These are phyloP conservation scores for Pantelozetes paolii DNA, from an alignment of 2,888 invertebrate genomes.

Conservation along the genomic window DNA sequence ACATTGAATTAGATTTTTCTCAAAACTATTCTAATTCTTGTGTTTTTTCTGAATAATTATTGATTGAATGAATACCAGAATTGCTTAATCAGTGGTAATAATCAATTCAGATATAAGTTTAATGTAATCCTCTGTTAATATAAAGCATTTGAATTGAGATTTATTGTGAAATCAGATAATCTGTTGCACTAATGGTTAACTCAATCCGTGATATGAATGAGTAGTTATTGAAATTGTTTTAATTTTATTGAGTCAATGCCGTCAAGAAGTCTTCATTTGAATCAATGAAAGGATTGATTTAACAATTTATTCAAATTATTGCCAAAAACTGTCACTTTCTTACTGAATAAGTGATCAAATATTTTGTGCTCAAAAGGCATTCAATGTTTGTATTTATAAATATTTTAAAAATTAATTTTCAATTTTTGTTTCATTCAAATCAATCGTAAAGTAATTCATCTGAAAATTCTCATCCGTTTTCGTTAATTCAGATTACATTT, in stretches of 20 bases:
- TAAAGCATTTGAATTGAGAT: not conserved
- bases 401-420: not conserved
- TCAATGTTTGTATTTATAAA: no score
- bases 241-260: not conserved
- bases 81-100: not conserved
- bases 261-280: not conserved
- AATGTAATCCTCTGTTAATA: not conserved
- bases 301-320: not conserved
- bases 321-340: not conserved
- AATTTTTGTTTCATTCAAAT: not conserved
- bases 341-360: not conserved
- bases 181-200: slow-evolving; percentile 3
- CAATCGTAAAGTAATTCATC: no score
- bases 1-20: not conserved
- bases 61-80: not conserved
- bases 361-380: no score
- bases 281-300: not conserved
- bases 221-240: not conserved
- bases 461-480: no score
- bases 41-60: not conserved
- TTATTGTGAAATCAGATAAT: slow-evolving; percentile 1
- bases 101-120: not conserved
- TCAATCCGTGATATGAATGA: slow-evolving; percentile 14
- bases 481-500: no score
- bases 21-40: not conserved